Base-by-base conservation (phyloP, 2,113 vertebrate species). In the Barnardius zonarius region DNA sequence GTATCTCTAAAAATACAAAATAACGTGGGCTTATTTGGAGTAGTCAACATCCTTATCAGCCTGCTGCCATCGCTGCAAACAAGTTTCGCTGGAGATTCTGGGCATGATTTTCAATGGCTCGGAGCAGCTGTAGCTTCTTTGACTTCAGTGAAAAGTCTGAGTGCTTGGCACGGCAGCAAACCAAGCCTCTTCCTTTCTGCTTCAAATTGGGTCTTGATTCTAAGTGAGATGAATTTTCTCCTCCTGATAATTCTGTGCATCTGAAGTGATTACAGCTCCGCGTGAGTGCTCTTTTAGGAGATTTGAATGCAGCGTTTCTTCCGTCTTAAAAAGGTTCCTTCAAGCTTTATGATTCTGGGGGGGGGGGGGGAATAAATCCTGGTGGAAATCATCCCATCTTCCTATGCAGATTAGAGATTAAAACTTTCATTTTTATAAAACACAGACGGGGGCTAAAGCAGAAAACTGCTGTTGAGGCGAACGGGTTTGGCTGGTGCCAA, bases 211-310 rank as follows among this genome's bases (percentile, higher is more conserved):
- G 91, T 69, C 96, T 96, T 96, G 96, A 96, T 96, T 95, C 93
- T 96, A 93, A 97, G 96, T 92, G 95, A 96, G 96, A 95, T 93
- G 92, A 94, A 91, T 96, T 95, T 96, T 97, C 96, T 96, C 73
- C 95, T 97, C 86, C 96, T 73, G 95, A 96, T 97, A 95, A 96
- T 97, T 96, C 96, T 66, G 91, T 93, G 88, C 95, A 92, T 96
- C 95, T 97, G 96, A 97, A 97, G 96, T 97, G 96, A 97, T 96
- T 96, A 94, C 93, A 96, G 92, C 96, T 93, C 96, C 7, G 83
- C 48, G 17, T 95, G 95, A 96, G 96, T 93, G 96, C 96, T 96
- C 96, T 92, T 97, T 92, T 72, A 79, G 80, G 88, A 96, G 88
- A 96, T 96, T 91, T 92, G 77, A 95, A 95, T 94, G 95, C 93